phyloP scores from a whole-genome alignment of 2,888 invertebrate species.

The Ophion ventricosus region DNA sequence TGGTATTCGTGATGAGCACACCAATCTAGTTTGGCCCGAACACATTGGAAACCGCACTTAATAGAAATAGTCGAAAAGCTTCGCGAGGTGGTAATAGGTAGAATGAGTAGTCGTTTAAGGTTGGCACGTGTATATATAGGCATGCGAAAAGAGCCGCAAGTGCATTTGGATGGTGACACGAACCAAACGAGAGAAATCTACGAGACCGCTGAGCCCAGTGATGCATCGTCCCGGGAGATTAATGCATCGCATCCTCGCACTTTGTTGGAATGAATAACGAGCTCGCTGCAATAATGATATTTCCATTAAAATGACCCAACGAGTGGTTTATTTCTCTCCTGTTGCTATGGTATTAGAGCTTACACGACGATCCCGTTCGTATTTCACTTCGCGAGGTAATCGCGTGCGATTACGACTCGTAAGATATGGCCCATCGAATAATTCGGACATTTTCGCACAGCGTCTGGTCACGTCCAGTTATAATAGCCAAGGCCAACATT shows the following conservation, averaged over 20 bases:
- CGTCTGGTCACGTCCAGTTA: neutral
- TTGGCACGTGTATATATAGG: conserved; percentile 38
- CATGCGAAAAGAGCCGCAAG: conserved; percentile 51
- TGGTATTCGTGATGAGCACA: conserved; percentile 22
- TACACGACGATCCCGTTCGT: conserved; percentile 2
- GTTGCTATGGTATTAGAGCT: conserved; percentile 42
- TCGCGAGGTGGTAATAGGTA: conserved; percentile 27
- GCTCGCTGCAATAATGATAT: conserved; percentile 78
- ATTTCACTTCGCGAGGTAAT: conserved; percentile 24
- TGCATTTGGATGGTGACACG: conserved; percentile 23
- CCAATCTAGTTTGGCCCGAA: conserved; percentile 3
- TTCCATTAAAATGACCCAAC: conserved; percentile 78
- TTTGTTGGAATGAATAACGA: conserved; percentile 80
- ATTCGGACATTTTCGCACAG: neutral
- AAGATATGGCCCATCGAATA: neutral
- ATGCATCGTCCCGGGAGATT: conserved; percentile 80
- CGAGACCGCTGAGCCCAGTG: conserved; percentile 69
- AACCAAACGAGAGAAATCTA: conserved; percentile 50
- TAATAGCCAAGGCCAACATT: neutral
- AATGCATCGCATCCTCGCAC: conserved; percentile 78
- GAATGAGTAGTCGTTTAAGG: neutral
- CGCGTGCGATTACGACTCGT: neutral
- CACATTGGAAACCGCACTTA: conserved; percentile 5
- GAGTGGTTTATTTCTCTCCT: conserved; percentile 74
- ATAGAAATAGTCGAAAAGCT: conserved; percentile 32